These are phyloP conservation scores for Helicoverpa armigera DNA, from an alignment of 1,140 invertebrate species.

Conservation along the genomic window DNA sequence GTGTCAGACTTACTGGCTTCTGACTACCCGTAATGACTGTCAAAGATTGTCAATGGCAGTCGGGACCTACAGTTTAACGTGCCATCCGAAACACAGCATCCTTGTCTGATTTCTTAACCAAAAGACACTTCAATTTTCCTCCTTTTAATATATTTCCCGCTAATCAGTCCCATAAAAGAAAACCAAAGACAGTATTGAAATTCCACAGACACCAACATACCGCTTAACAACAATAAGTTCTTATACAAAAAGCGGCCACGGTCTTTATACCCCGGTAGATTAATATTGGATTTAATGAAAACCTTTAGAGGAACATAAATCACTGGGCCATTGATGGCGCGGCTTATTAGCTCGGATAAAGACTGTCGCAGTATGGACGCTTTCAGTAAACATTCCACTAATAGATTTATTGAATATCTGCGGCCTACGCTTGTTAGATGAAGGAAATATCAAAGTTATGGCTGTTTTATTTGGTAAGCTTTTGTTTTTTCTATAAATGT, in stretches of 20 bases:
- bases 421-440: neutral
- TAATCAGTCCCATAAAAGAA: neutral
- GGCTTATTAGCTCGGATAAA: constrained; percentile 61
- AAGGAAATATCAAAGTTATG: neutral
- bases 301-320: constrained; percentile 60
- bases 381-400: constrained; percentile 65
- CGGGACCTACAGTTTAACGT: too few species aligned
- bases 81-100: too few species aligned
- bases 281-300: constrained; percentile 54
- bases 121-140: neutral
- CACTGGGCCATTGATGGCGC: constrained; percentile 56
- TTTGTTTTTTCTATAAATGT: too few species aligned
- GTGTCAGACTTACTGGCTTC: too few species aligned
- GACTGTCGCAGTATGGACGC: constrained; percentile 24
- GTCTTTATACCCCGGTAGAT: constrained; percentile 31
- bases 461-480: neutral
- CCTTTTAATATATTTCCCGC: neutral
- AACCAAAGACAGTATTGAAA: neutral
- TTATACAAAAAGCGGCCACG: constrained; percentile 18
- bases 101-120: too few species aligned
- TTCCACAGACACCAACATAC: neutral
- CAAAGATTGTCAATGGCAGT: too few species aligned
- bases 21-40: too few species aligned
- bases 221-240: constrained; percentile 20
- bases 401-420: constrained; percentile 63